phyloP scores from a whole-genome alignment of 2,888 invertebrate species.

The Schizotus pectinicornis region DNA sequence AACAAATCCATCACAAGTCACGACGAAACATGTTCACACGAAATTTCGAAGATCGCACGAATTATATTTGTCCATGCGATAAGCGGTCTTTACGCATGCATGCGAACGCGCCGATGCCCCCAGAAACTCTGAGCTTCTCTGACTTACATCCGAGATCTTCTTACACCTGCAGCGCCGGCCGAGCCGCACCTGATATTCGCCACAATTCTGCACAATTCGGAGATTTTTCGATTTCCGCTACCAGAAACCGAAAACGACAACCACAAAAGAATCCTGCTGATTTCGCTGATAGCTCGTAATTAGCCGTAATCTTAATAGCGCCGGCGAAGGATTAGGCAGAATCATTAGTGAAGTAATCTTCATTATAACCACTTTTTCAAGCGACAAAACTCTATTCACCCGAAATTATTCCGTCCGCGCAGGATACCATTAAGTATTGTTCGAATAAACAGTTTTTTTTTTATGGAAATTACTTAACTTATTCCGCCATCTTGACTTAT shows the following conservation, averaged over 20 bases:
- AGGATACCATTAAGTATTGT: too few species aligned
- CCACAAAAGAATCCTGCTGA: neutral
- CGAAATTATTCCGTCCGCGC: too few species aligned
- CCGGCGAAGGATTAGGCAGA: too few species aligned
- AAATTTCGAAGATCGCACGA: slow-evolving; percentile 3
- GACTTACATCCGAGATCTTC: slow-evolving; percentile 27
- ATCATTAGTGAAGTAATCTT: too few species aligned
- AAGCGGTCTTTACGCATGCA: slow-evolving; percentile 19
- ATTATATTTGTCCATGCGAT: neutral
- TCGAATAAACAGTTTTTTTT: too few species aligned
- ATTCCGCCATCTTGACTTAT: too few species aligned
- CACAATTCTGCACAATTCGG: neutral
- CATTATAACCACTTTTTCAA: too few species aligned
- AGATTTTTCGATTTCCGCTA: neutral
- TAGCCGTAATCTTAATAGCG: neutral
- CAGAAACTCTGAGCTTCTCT: slow-evolving; percentile 29
- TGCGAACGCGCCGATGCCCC: slow-evolving; percentile 30
- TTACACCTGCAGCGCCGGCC: slow-evolving; percentile 27
- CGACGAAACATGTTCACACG: neutral
- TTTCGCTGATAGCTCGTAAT: neutral
- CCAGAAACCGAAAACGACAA: neutral
- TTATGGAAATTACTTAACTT: too few species aligned
- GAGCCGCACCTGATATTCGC: too few species aligned
- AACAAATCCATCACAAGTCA: slow-evolving; percentile 10
- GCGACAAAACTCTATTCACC: too few species aligned